phyloP scores from a whole-genome alignment of 2,888 invertebrate genomes.

The Drosophila affinis region DNA sequence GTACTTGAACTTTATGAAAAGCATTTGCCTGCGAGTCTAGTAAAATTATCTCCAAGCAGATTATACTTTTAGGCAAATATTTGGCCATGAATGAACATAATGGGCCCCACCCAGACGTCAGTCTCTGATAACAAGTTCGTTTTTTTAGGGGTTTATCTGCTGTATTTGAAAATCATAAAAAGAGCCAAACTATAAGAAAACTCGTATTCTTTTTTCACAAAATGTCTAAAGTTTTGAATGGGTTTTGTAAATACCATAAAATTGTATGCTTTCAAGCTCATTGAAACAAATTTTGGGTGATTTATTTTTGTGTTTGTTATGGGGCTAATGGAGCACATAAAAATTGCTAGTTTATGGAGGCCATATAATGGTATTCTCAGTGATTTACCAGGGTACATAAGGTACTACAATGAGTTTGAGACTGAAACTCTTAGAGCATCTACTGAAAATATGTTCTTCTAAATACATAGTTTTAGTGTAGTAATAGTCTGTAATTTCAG shows the following conservation, averaged over 20 bases:
- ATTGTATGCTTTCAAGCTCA: conserved; percentile 18
- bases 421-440: no score
- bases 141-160: conserved; percentile 3
- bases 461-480: no score
- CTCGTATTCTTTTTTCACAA: not conserved
- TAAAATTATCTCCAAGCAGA: conserved; percentile 11
- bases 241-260: conserved; percentile 6
- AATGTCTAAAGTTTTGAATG: conserved; percentile 14
- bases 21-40: conserved; percentile 13
- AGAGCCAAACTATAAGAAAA: conserved; percentile 9
- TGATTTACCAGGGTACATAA: not conserved
- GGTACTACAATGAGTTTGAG: no score
- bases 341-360: conserved; percentile 7
- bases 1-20: conserved; percentile 22
- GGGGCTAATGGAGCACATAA: conserved; percentile 10
- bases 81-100: conserved; percentile 35
- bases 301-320: conserved; percentile 17
- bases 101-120: conserved; percentile 7
- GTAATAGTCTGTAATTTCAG: no score
- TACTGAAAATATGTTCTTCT: no score
- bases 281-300: not conserved
- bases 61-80: conserved; percentile 37
- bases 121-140: conserved; percentile 18
- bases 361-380: not conserved
- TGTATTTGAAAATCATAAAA: conserved; percentile 20